Evolutionary conservation across 2,797 vertebrate species (phyloP).

Genomic region (Danio choprae): DNA sequence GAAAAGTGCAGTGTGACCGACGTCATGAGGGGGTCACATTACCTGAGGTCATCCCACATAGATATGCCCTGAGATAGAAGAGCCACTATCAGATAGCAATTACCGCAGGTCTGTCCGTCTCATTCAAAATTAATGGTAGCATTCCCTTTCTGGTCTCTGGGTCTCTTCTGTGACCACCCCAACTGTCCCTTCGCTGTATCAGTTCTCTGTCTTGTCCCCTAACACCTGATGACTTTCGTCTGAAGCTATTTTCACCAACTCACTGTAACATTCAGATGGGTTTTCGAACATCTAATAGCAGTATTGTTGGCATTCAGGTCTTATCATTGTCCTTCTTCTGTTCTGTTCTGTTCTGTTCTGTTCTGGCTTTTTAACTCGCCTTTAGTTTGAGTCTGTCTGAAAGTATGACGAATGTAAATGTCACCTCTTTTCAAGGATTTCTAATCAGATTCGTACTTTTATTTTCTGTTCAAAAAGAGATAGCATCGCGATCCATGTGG

Average conservation of each 20-base stretch:
- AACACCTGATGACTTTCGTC: conserved; percentile 32
- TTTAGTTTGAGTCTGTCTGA: conserved; percentile 11
- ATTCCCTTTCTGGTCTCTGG: conserved; percentile 26
- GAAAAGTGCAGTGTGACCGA: too few relatives aligned
- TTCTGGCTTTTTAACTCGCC: conserved; percentile 4
- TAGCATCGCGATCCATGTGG: conserved; percentile 38
- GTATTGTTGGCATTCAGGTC: conserved; percentile 31
- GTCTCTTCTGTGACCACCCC: conserved; percentile 21
- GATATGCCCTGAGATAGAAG: conserved; percentile 64
- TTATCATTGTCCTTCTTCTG: conserved; percentile 27
- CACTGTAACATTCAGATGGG: conserved; percentile 15
- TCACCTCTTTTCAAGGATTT: conserved; percentile 48
- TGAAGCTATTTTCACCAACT: conserved; percentile 43
- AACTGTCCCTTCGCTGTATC: conserved; percentile 28
- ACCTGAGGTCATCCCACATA: conserved; percentile 67
- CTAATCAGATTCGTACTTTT: conserved; percentile 53
- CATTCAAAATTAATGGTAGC: conserved; percentile 79
- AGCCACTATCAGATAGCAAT: conserved; percentile 75
- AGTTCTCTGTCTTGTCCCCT: conserved; percentile 21
- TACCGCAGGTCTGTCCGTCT: conserved; percentile 77
- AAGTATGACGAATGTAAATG: conserved; percentile 52
- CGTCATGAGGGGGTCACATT: conserved; percentile 60
- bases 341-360: conserved; percentile 13
- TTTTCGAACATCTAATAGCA: conserved; percentile 44
- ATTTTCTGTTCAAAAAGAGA: conserved; percentile 32